Conservation (phyloP, 2,888 invertebrate species). For the Tortrix viridana region DNA sequence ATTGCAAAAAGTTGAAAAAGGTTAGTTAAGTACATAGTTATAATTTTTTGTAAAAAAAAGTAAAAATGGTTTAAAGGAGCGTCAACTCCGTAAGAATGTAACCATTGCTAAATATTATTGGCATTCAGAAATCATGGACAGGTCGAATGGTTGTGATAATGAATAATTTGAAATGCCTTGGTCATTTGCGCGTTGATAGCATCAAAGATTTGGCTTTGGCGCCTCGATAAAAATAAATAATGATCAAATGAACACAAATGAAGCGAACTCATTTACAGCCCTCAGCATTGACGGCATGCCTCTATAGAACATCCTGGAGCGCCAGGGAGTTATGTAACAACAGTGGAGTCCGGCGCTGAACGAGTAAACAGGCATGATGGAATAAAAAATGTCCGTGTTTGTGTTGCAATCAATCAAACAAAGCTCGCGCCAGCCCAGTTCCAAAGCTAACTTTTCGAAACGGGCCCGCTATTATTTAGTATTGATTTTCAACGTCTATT, state of each 20-base stretch:
- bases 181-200: no score
- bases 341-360: conserved; percentile 50
- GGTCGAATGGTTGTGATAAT: no score
- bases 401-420: conserved; percentile 81
- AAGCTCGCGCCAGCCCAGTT: conserved; percentile 61
- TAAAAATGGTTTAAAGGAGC: background rate
- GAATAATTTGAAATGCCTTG: no score
- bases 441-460: conserved; percentile 73
- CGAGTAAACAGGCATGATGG: conserved; percentile 65
- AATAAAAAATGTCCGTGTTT: conserved; percentile 73
- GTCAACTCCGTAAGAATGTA: no score
- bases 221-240: no score
- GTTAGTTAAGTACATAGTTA: no score
- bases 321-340: conserved; percentile 50
- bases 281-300: conserved; percentile 1
- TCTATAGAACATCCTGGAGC: conserved; percentile 23
- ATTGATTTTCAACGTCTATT: conserved; percentile 72
- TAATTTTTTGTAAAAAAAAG: background rate
- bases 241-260: no score
- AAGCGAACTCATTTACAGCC: background rate
- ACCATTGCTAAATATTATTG: no score
- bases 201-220: no score
- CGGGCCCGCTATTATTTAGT: conserved; percentile 70
- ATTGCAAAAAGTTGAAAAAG: background rate
- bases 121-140: no score